Conservation (phyloP, 2,888 invertebrate genomes). For the Volucella bombylans region DNA sequence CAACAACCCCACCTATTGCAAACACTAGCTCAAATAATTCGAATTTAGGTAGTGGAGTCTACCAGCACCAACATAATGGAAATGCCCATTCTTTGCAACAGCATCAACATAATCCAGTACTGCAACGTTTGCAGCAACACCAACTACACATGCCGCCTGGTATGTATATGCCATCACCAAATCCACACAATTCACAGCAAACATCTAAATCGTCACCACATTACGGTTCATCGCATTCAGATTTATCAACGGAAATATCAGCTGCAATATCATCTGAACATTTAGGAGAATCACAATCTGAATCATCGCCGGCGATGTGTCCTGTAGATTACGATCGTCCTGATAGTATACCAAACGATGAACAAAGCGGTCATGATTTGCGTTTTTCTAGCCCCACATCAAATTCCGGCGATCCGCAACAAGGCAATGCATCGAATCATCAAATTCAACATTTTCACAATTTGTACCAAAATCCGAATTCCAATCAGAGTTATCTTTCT, state of each 20-base stretch:
- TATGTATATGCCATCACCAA: conserved; percentile 64
- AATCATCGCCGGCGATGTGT: conserved; percentile 85
- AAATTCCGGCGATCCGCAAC: conserved; percentile 75
- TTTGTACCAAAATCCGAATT: conserved; percentile 77
- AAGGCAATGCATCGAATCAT: conserved; percentile 77
- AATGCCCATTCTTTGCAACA: conserved; percentile 60
- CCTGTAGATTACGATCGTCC: conserved; percentile 90
- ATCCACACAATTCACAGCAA: conserved; percentile 72
- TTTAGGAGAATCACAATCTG: conserved; percentile 85
- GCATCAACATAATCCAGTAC: conserved; percentile 66
- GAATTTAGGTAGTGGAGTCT: conserved; percentile 42
- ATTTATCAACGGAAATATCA: conserved; percentile 90
- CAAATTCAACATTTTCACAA: conserved; percentile 80
- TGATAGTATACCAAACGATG: conserved; percentile 83
- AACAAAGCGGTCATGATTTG: conserved; percentile 81
- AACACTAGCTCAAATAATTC: conserved; percentile 49
- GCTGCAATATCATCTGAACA: conserved; percentile 89
- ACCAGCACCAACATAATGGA: conserved; percentile 75
- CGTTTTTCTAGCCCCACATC: conserved; percentile 82
- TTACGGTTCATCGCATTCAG: conserved; percentile 86
- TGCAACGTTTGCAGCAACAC: conserved; percentile 60
- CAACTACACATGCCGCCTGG: conserved; percentile 60
- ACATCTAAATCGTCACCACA: conserved; percentile 78
- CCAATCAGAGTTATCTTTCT: conserved; percentile 77
- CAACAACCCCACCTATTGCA: conserved; percentile 75